Base-by-base conservation (phyloP, 2,113 vertebrate genomes). In the Cinclus cinclus region DNA sequence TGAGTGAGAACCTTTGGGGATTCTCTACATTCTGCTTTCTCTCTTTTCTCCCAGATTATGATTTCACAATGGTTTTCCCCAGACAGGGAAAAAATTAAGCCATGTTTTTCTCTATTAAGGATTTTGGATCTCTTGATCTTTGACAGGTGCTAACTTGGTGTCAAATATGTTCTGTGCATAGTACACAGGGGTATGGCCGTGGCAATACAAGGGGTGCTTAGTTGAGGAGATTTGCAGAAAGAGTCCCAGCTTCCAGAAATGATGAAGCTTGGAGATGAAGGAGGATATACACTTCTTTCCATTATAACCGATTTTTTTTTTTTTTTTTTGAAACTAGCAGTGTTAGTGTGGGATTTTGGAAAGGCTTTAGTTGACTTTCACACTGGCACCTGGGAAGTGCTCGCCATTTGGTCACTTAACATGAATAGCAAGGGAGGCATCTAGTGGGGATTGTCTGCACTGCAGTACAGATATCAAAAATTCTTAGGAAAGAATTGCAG, bases 391-490 rank as follows among this genome's bases (percentile, higher is more conserved):
- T 0, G 1, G 1, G 4, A 47, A 5, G 7, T 53, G 35, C 8
- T 81, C 2, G 1, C 70, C 15, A 9, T 53, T 19, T 55, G 37
- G 46, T 35, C 11, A 46, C 59, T 64, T 53, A 35, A 53, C 63
- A 30, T 30, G 8, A 83, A 25, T 74, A 49, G 50, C 83, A 90
- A 83, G 94, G 62, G 94, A 83, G 95, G 93, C 97, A 95, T 96
- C 98, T 97, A 91, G 67, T 70, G 97, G 96, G 64, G 46, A 14
- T 67, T 69, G 19, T 17, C 39, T 91, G 84, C 60, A 95, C 58
- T 96, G 73, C 95, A 27, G 0, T 6, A 39, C 1, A 44, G 64
- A 52, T 63, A 83, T 39, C 4, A 33, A 60, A 19, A 41, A 7
- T 33, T 30, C 24, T 31, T 31, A 4, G 17, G 24, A 6, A 60